These are phyloP conservation scores for Tichodroma muraria DNA, from an alignment of 2,113 vertebrate genomes.

Conservation along the genomic window DNA sequence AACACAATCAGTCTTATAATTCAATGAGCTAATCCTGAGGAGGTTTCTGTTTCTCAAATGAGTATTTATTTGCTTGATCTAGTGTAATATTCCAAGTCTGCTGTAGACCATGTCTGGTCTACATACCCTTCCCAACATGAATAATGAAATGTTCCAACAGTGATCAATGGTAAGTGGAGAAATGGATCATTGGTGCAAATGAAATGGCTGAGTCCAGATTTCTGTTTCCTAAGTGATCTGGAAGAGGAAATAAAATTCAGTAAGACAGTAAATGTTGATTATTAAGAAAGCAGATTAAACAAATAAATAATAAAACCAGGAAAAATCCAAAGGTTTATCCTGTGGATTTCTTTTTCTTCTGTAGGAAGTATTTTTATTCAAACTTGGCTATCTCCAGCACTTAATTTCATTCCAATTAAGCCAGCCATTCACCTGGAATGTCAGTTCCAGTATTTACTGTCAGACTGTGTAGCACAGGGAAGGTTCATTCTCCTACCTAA, in stretches of 20 bases:
- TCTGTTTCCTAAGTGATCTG: neutral
- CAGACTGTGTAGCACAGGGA: neutral
- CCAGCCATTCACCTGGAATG: neutral
- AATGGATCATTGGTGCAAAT: fast-evolving
- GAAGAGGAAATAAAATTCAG: neutral
- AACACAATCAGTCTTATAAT: neutral
- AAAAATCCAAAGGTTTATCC: neutral
- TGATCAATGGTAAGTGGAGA: neutral
- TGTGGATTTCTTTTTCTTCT: neutral
- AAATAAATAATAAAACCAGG: neutral
- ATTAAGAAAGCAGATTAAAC: neutral
- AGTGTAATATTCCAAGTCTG: neutral
- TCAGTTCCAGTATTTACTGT: neutral
- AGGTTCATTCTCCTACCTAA: neutral
- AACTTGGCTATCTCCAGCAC: neutral
- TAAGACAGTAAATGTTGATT: neutral
- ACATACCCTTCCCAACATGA: neutral
- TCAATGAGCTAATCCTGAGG: neutral
- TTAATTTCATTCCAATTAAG: neutral
- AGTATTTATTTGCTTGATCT: neutral
- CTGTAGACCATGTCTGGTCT: neutral
- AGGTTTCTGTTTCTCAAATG: neutral
- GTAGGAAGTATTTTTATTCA: neutral
- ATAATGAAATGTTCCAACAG: neutral
- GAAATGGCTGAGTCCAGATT: neutral